Base-by-base conservation (phyloP, 53 echinoderm and acorn worm species). In the Holothuria leucospilota region DNA sequence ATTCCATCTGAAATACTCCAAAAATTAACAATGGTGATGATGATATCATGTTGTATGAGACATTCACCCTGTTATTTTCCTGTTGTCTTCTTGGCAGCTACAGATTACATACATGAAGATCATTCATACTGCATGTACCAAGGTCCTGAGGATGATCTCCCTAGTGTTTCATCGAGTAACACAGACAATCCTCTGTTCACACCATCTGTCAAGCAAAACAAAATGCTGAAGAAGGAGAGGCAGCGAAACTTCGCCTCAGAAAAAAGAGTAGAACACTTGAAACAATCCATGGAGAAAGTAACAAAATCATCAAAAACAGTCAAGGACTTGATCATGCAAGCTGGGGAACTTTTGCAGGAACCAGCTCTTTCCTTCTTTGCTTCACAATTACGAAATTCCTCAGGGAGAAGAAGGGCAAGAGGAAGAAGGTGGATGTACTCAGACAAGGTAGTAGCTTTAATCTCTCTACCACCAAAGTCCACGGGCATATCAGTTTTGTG, bases 301-400 rank as follows among this genome's bases (percentile, higher is more conserved):
- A 27, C 77, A 4, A 42, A 77, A 13, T 6, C 5, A 13, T 21
- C 4, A 40, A 40, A 60, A 7, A 30, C 82, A 25, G 59, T 88
- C 10, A 59, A 58, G 20, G 52, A 84, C 2, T 13, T 89, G 28
- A 89, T 85, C 5, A 70, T 62, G n/a, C 38, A 73, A 15, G 85
- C 85, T 16, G 20, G 41, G 13, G 56, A 74, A 61, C 66, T 30
- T 52, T 51, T 84, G 29, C 46, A 74, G 27, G 77, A 85, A 51
- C 87, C 87, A 72, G 59, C 87, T 5, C 77, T 91, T 20, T 82
- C 87, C 39, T 91, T 91, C n/a, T 91, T 91, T 67, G 75, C 87
- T 28, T 87, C 87, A 63, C 91, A 91, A 60, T 28, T 91, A 18
- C 59, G 64, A 39, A 91, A 91, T 84, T 72, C 77, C 11, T 60